Conservation (phyloP, 53 echinoderm and acorn worm species). For the Holothuria scabra region DNA sequence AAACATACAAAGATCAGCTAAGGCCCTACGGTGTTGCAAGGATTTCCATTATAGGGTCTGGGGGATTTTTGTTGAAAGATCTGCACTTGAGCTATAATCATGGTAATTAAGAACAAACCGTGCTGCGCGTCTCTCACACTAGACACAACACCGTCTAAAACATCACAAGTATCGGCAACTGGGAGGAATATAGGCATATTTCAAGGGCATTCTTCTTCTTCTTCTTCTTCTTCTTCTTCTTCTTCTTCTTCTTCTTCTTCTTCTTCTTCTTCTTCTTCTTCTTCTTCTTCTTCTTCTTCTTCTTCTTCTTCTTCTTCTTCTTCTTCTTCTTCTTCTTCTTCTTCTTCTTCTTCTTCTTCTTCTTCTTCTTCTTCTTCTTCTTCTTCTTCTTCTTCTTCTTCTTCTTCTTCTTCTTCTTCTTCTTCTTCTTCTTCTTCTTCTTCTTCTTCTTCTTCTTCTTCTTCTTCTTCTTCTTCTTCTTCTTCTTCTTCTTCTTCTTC, state of each 20-base stretch:
- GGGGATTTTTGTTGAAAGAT: too few relatives aligned
- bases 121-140: too few relatives aligned
- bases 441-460: neutral
- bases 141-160: too few relatives aligned
- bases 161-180: too few relatives aligned
- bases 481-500: neutral
- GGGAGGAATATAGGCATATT: too few relatives aligned
- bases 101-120: too few relatives aligned
- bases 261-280: constrained; percentile 13
- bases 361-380: neutral
- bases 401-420: neutral
- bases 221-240: constrained; percentile 17
- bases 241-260: constrained; percentile 14
- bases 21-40: too few relatives aligned
- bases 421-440: neutral
- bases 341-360: constrained; percentile 17
- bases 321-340: constrained; percentile 14
- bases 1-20: too few relatives aligned
- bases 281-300: constrained; percentile 16
- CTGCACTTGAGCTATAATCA: too few relatives aligned
- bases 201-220: constrained; percentile 3
- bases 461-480: neutral
- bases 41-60: too few relatives aligned
- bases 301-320: constrained; percentile 13
- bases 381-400: neutral